Evolutionary conservation across 1,140 invertebrate genomes (phyloP).

Genomic region (Drosophila equinoxialis): DNA sequence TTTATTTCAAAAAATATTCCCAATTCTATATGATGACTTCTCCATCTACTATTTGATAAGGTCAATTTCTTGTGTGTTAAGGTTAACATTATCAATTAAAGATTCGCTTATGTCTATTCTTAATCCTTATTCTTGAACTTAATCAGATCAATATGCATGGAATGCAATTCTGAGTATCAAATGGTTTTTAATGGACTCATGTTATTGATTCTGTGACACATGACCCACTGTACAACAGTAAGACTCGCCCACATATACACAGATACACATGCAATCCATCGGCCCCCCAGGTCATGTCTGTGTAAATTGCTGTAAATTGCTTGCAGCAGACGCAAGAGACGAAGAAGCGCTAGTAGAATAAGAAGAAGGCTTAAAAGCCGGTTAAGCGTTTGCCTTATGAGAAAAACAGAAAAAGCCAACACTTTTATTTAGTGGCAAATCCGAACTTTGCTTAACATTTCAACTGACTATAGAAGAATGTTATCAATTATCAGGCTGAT

Average conservation of each 20-base stretch:
- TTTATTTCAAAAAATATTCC: too few species aligned
- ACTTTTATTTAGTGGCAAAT: not conserved
- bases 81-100: too few species aligned
- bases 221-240: slow-evolving; percentile 23
- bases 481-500: slow-evolving; percentile 6
- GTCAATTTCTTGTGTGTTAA: too few species aligned
- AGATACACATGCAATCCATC: slow-evolving; percentile 1
- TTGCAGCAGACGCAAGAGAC: not conserved
- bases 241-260: slow-evolving; percentile 26
- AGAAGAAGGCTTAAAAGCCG: not conserved
- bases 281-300: slow-evolving; percentile 6
- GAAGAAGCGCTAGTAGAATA: not conserved
- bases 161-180: too few species aligned
- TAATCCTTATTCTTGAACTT: too few species aligned
- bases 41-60: too few species aligned
- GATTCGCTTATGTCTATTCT: too few species aligned
- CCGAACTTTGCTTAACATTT: not conserved
- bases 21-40: too few species aligned
- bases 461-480: not conserved
- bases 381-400: not conserved
- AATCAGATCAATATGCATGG: too few species aligned
- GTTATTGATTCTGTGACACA: not conserved
- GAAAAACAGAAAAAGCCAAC: not conserved
- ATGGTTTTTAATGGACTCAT: too few species aligned
- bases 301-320: slow-evolving; percentile 36